These are phyloP conservation scores for Drosophila eohydei DNA, from an alignment of 2,888 invertebrate genomes.

Conservation along the genomic window DNA sequence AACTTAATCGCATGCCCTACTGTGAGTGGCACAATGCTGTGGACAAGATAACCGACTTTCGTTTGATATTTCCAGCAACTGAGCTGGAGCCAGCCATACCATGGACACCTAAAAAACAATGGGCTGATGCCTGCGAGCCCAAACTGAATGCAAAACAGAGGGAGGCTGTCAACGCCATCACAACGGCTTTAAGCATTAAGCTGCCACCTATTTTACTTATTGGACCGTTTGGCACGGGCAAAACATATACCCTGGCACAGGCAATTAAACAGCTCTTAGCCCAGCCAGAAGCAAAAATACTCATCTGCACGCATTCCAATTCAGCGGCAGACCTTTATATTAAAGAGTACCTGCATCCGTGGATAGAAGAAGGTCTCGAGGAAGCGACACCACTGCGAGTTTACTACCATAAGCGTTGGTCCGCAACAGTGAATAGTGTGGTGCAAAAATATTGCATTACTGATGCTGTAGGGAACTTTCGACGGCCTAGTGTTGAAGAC, in stretches of 20 bases:
- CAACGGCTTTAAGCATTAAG: slow-evolving; percentile 87
- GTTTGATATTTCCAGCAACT: slow-evolving; percentile 90
- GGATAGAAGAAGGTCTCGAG: slow-evolving; percentile 88
- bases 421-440: slow-evolving; percentile 90
- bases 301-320: slow-evolving; percentile 95
- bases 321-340: slow-evolving; percentile 94
- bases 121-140: slow-evolving; percentile 88
- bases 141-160: slow-evolving; percentile 91
- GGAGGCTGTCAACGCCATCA: slow-evolving; percentile 91
- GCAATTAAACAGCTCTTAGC: slow-evolving; percentile 89
- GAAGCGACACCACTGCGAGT: slow-evolving; percentile 90
- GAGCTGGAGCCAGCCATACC: slow-evolving; percentile 88
- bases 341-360: slow-evolving; percentile 92
- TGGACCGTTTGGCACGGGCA: slow-evolving; percentile 94
- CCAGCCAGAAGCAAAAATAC: slow-evolving; percentile 88
- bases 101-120: slow-evolving; percentile 89
- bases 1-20: slow-evolving; percentile 91
- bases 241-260: slow-evolving; percentile 92
- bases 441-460: slow-evolving; percentile 91
- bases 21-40: slow-evolving; percentile 94
- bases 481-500: slow-evolving; percentile 90
- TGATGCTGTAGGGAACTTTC: slow-evolving; percentile 88
- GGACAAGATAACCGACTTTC: slow-evolving; percentile 90
- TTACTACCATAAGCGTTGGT: slow-evolving; percentile 92
- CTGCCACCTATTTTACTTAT: slow-evolving; percentile 91